Evolutionary conservation across 2,888 invertebrate genomes (phyloP).

Genomic region (Rhamphomyia laevipes): DNA sequence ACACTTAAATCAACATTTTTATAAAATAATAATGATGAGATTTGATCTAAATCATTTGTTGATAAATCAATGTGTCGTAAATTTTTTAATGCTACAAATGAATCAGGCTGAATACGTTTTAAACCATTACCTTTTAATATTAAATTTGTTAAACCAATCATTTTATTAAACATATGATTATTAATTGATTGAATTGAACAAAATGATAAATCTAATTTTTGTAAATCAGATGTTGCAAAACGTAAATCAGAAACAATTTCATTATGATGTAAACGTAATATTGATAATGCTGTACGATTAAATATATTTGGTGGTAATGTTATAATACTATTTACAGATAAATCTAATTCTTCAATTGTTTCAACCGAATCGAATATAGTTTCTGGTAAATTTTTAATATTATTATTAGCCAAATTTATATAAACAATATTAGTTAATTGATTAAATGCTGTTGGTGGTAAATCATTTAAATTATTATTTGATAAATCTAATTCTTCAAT

Average conservation of each 20-base stretch:
- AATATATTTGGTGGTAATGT: conserved; percentile 53
- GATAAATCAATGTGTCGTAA: conserved; percentile 62
- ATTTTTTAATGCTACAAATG: conserved; percentile 53
- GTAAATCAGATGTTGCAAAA: conserved; percentile 49
- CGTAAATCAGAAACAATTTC: conserved; percentile 51
- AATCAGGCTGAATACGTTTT: conserved; percentile 52
- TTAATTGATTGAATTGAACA: conserved; percentile 54
- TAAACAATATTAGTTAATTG: conserved; percentile 53
- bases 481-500: conserved; percentile 62
- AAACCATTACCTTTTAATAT: conserved; percentile 59
- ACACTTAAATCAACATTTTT: conserved; percentile 57
- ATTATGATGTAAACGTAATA: conserved; percentile 57
- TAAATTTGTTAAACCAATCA: conserved; percentile 51
- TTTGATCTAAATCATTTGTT: conserved; percentile 53
- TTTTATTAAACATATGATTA: conserved; percentile 51
- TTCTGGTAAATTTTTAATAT: conserved; percentile 41
- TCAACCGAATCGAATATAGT: conserved; percentile 46
- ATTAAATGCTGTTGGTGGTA: conserved; percentile 51
- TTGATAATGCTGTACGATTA: conserved; percentile 53
- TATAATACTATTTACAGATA: conserved; percentile 56
- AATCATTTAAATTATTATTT: conserved; percentile 52
- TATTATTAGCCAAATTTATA: conserved; percentile 57
- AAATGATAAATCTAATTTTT: conserved; percentile 55
- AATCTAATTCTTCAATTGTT: conserved; percentile 57
- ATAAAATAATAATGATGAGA: conserved; percentile 56